Conservation (phyloP, 2,888 invertebrate species). For the Cyrtodaria siliqua region DNA sequence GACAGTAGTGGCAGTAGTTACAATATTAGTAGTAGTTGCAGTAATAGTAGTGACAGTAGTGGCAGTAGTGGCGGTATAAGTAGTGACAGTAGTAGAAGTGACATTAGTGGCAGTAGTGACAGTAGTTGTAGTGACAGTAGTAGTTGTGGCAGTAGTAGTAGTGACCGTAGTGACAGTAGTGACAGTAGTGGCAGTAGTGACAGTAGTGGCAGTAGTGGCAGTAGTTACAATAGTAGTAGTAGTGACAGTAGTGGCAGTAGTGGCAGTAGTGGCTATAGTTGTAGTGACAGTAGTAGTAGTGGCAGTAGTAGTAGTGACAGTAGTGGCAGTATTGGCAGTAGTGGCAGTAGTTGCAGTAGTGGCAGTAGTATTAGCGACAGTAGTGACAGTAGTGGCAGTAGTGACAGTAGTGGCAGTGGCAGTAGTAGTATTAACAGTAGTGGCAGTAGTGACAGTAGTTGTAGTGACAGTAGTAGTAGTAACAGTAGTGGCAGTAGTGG, state of each 20-base stretch:
- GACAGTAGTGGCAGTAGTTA: background rate
- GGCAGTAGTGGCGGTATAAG: background rate
- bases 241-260: background rate
- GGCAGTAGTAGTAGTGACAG: slow-evolving; percentile 3
- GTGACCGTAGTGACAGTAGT: background rate
- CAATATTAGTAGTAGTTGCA: background rate
- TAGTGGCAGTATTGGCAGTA: background rate
- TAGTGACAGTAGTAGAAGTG: background rate
- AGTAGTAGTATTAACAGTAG: slow-evolving; percentile 3
- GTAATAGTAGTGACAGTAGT: background rate
- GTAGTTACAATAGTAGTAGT: slow-evolving; percentile 1
- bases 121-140: no score
- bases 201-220: background rate
- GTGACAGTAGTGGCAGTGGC: slow-evolving; percentile 7
- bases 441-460: slow-evolving; percentile 13
- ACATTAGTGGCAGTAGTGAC: background rate
- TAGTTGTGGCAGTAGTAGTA: no score
- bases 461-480: slow-evolving; percentile 11
- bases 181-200: slow-evolving; percentile 13
- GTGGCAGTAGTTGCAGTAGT: slow-evolving; percentile 4
- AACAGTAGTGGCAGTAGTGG: background rate
- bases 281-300: slow-evolving; percentile 4
- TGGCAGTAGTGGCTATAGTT: no score
- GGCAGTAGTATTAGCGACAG: slow-evolving; percentile 3
- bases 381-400: slow-evolving; percentile 7